phyloP scores from a whole-genome alignment of 2,888 invertebrate genomes.

The Falcaria lacertinaria region DNA sequence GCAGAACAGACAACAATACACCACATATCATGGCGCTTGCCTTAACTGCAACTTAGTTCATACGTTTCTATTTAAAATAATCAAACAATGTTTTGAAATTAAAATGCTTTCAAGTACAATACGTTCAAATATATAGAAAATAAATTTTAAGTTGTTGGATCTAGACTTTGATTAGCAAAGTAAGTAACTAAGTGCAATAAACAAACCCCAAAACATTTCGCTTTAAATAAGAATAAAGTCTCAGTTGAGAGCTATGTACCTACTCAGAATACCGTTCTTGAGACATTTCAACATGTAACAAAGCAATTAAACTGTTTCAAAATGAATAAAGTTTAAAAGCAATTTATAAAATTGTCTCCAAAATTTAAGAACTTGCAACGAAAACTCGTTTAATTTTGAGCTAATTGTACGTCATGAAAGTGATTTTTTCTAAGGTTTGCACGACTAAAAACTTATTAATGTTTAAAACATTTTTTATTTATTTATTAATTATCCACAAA shows the following conservation, averaged over 20 bases:
- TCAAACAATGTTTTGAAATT: neutral
- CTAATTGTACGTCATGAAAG: neutral
- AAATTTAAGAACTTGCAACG: neutral
- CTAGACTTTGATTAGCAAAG: neutral
- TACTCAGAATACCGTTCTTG: slow-evolving; percentile 15
- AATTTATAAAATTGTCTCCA: slow-evolving; percentile 5
- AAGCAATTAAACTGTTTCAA: slow-evolving; percentile 16
- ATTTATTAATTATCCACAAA: too few species aligned
- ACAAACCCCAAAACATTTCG: neutral
- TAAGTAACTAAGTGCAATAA: neutral
- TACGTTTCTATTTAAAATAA: slow-evolving; percentile 1
- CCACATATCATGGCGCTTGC: neutral
- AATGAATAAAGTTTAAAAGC: slow-evolving; percentile 13
- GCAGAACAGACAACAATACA: neutral
- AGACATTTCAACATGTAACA: slow-evolving; percentile 20
- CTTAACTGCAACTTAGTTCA: neutral
- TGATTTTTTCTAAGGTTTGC: neutral
- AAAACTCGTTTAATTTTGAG: neutral
- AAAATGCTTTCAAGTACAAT: too few species aligned
- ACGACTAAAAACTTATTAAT: too few species aligned
- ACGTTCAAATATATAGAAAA: too few species aligned
- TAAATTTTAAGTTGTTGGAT: too few species aligned
- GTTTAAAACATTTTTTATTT: too few species aligned
- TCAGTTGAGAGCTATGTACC: slow-evolving; percentile 20
- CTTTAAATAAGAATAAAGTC: slow-evolving; percentile 15